phyloP scores from a whole-genome alignment of 2,113 vertebrate species.

The Nettapus auritus region DNA sequence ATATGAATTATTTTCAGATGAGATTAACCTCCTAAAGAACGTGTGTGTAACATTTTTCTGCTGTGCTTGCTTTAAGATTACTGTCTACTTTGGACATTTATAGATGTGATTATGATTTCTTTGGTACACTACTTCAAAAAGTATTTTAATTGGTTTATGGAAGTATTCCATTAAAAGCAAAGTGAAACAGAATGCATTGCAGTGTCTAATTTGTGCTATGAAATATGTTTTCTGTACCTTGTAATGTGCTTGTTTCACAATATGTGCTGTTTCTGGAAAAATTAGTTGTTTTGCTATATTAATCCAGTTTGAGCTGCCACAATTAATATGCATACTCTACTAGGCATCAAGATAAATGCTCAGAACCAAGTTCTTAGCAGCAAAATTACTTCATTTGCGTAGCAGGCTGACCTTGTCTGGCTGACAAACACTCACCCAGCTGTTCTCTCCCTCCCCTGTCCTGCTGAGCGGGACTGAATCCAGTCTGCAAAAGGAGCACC shows the following conservation, averaged over 20 bases:
- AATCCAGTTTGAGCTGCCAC: neutral
- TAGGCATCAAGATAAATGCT: neutral
- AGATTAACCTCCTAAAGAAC: neutral
- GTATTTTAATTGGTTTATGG: neutral
- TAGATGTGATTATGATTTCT: neutral
- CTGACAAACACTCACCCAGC: neutral
- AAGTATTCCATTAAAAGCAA: neutral
- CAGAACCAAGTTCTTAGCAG: neutral
- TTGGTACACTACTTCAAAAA: neutral
- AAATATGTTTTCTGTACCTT: neutral
- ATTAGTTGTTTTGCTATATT: neutral
- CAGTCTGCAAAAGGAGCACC: neutral
- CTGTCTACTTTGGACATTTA: neutral
- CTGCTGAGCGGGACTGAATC: neutral
- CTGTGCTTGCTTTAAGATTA: neutral
- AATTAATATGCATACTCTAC: neutral
- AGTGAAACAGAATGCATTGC: neutral
- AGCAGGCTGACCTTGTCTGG: neutral
- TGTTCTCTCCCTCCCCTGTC: fast-evolving
- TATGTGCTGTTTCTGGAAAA: neutral
- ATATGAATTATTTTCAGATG: neutral
- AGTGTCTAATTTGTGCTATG: neutral
- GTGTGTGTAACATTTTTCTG: neutral
- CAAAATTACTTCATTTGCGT: neutral
- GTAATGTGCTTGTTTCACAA: neutral